Base-by-base conservation (phyloP, 2,797 vertebrate species). In the Gymnothorax javanicus region DNA sequence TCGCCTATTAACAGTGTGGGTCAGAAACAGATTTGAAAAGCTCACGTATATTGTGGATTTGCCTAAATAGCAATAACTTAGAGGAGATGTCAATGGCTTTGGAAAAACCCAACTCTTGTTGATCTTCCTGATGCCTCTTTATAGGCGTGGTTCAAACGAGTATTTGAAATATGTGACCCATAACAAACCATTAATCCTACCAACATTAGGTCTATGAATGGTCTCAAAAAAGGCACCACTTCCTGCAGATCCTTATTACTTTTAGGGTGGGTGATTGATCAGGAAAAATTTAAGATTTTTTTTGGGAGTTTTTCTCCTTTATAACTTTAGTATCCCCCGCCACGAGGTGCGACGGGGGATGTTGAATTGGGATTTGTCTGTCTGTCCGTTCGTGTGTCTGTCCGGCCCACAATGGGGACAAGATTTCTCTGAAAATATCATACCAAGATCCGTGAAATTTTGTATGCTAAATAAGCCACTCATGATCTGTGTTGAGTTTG, bases 1-100 rank as follows among this genome's bases (percentile, higher is more conserved):
- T 57, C 0, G 54, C 15, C 87, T 17, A 84, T 20, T 58, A 11
- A 83, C 62, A 20, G 52, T 56, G 88, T 88, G 88, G 52, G 86
- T 90, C 88, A 43, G 13, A 62, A 62, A 33, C 17, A 60, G 82
- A 77, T 71, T 9, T 43, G 33, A 54, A n/a, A n/a, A 64, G n/a
- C 43, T 52, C 50, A 73, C 54, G 11, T 2, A 60, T 52, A 12
- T 64, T 75, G 59, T 17, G 27, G 33, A 81, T 25, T 54, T 33
- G 56, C 52, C 52, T 82, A 25, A 69, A 69, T 69, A 69, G 23
- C 0, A 81, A 23, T 7, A 64, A 27, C 2, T 56, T 27, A 56
- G 73, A 50, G 20, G 20, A 17, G 73, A 77, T 77, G 33, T 15
- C 15, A 52, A 52, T 7, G 6, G 43, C 69, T 77, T 15, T 77